A percentile compares a stretch with the other conserved stretches of the same genome.
phyloP scores from a whole-genome alignment of 2,888 invertebrate species.

The Perizoma flavofasciatum region DNA sequence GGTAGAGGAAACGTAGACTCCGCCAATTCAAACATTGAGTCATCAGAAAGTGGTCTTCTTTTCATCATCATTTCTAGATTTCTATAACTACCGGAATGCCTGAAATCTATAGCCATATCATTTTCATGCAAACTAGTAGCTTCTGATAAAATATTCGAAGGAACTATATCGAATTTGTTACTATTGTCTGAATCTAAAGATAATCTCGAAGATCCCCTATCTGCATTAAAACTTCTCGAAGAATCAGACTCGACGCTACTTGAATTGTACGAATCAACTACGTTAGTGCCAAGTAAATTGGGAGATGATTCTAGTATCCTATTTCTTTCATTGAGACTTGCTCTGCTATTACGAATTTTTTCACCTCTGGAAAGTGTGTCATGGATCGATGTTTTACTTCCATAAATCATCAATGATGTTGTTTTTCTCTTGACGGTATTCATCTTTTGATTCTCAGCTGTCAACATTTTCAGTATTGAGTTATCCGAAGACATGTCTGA shows the following conservation, averaged over 20 bases:
- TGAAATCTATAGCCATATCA: slow-evolving; percentile 82
- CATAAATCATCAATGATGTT: slow-evolving; percentile 80
- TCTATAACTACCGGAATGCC: slow-evolving; percentile 69
- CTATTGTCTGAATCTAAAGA: slow-evolving; percentile 79
- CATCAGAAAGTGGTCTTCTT: slow-evolving; percentile 89
- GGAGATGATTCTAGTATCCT: slow-evolving; percentile 55
- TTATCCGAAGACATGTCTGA: slow-evolving; percentile 76
- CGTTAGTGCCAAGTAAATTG: slow-evolving; percentile 58
- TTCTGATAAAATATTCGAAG: slow-evolving; percentile 73
- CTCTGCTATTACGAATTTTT: slow-evolving; percentile 75
- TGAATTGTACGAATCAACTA: slow-evolving; percentile 66
- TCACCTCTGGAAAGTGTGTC: slow-evolving; percentile 80
- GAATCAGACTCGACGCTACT: slow-evolving; percentile 75
- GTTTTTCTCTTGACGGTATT: slow-evolving; percentile 75
- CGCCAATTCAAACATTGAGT: slow-evolving; percentile 88
- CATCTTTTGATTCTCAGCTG: slow-evolving; percentile 73
- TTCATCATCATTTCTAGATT: slow-evolving; percentile 86
- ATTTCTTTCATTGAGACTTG: slow-evolving; percentile 69
- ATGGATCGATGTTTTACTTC: slow-evolving; percentile 78
- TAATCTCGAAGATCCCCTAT: slow-evolving; percentile 73
- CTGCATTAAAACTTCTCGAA: slow-evolving; percentile 73
- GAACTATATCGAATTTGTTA: slow-evolving; percentile 75
- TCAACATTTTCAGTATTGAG: slow-evolving; percentile 78
- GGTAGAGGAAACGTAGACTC: slow-evolving; percentile 82
- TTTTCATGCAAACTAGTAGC: slow-evolving; percentile 70